These are phyloP conservation scores for Lathamus discolor DNA, from an alignment of 2,113 vertebrate genomes.

Conservation along the genomic window DNA sequence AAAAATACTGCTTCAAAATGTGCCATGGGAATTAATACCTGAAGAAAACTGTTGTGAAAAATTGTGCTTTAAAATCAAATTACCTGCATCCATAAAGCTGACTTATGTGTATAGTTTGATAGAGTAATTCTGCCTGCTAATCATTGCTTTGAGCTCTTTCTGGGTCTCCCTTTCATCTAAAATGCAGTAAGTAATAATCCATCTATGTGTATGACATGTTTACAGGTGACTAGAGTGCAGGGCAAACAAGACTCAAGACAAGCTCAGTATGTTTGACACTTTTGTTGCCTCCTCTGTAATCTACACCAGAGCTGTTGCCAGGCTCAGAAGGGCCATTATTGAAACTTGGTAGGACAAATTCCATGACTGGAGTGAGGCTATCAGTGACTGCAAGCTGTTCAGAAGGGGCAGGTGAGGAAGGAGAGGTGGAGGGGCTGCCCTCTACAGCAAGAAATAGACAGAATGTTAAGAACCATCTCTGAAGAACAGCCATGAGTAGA, in stretches of 20 bases:
- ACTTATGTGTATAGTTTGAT: background rate
- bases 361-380: background rate
- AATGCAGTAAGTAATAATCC: background rate
- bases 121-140: background rate
- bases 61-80: background rate
- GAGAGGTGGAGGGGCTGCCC: background rate
- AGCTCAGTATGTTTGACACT: background rate
- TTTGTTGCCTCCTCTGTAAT: background rate
- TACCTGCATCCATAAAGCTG: background rate
- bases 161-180: background rate
- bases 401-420: background rate
- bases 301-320: background rate
- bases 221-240: background rate
- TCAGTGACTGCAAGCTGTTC: background rate
- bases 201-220: background rate
- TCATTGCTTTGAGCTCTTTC: background rate
- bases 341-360: background rate
- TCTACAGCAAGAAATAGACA: background rate
- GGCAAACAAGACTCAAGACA: background rate
- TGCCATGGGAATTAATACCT: background rate
- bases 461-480: background rate
- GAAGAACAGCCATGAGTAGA: background rate
- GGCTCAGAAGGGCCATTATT: background rate
- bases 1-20: background rate
- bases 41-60: background rate